Percentiles rank a stretch among this genome's conserved stretches.
Evolutionary conservation across 2,113 vertebrate species (phyloP).

Genomic region (Castor canadensis): DNA sequence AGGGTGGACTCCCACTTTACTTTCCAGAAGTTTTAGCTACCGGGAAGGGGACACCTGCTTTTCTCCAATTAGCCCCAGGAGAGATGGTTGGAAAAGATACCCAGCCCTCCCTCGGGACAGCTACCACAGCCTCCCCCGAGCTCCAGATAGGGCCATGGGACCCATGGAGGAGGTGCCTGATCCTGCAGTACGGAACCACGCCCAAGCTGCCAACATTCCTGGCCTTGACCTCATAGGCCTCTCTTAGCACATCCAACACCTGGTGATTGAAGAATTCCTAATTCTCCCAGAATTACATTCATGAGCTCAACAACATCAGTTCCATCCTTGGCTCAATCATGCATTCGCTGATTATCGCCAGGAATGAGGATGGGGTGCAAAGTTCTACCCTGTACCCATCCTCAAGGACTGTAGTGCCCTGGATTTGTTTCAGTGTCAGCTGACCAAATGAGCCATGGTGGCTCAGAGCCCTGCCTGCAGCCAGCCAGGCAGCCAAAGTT

Average conservation of each 20-base stretch:
- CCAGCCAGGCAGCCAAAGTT: not conserved
- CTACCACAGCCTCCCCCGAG: not conserved
- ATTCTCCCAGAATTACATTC: not conserved
- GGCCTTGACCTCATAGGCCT: not conserved
- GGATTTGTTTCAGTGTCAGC: not conserved
- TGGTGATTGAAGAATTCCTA: not conserved
- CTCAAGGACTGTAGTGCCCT: rapidly evolving
- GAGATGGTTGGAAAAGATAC: not conserved
- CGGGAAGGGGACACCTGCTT: not conserved
- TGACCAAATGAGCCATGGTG: not conserved
- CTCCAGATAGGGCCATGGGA: rapidly evolving
- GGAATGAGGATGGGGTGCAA: not conserved
- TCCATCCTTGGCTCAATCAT: not conserved
- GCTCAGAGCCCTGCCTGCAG: too few relatives aligned
- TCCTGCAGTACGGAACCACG: rapidly evolving
- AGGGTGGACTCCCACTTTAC: not conserved
- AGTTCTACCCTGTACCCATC: not conserved
- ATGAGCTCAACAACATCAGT: not conserved
- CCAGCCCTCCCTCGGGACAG: not conserved
- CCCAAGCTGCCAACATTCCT: not conserved
- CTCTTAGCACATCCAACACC: not conserved
- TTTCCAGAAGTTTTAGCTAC: not conserved
- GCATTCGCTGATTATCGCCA: not conserved
- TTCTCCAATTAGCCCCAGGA: not conserved
- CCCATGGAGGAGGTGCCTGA: not conserved